A percentile compares a stretch with the other conserved stretches of the same genome.
Conservation (phyloP, 2,113 vertebrate species). For the Nannospalax galili region DNA sequence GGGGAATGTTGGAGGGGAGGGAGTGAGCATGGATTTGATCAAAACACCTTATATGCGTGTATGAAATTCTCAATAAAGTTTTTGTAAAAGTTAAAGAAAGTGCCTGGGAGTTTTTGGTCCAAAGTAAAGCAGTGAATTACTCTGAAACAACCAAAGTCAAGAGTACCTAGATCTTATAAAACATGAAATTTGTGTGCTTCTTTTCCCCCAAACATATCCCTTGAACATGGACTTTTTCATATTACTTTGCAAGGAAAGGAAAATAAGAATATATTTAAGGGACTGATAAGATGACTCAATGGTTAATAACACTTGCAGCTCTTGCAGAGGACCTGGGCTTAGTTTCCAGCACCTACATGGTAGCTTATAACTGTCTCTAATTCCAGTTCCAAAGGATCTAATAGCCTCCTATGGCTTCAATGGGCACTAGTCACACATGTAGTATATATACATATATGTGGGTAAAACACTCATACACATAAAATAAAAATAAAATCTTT, state of each 20-base stretch:
- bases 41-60: too few species aligned
- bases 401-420: too few species aligned
- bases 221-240: neutral
- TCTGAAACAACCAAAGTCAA: neutral
- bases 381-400: neutral
- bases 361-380: too few species aligned
- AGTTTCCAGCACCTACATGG: neutral
- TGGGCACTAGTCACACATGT: too few species aligned
- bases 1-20: too few species aligned
- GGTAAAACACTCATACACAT: neutral
- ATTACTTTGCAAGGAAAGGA: neutral
- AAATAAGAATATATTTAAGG: neutral
- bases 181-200: neutral
- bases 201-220: neutral
- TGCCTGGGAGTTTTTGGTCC: neutral
- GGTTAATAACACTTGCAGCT: neutral
- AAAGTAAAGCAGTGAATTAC: neutral
- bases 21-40: too few species aligned
- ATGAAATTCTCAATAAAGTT: too few species aligned
- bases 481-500: neutral
- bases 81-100: too few species aligned
- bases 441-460: neutral
- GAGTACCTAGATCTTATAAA: neutral
- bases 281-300: neutral
- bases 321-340: neutral